Evolutionary conservation across 2,113 vertebrate species (phyloP).

Genomic region (Lampris megalopsis): DNA sequence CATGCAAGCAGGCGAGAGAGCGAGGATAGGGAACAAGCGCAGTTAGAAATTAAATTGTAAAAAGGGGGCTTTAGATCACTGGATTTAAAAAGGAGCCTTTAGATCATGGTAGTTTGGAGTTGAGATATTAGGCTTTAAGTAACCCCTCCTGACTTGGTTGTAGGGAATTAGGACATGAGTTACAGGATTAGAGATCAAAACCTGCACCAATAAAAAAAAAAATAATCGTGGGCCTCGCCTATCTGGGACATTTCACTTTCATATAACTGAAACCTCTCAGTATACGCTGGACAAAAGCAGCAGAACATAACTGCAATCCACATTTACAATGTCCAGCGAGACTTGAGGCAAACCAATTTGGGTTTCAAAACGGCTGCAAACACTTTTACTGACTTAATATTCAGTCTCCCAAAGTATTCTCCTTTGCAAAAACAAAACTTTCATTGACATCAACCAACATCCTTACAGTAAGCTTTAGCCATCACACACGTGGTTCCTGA

Average conservation of each 20-base stretch:
- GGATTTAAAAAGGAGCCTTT: slow-evolving; percentile 4
- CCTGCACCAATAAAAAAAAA: slow-evolving; percentile 57
- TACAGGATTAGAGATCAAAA: slow-evolving; percentile 67
- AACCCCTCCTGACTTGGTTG: slow-evolving; percentile 36
- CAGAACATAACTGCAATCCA: slow-evolving; percentile 37
- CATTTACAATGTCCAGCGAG: slow-evolving; percentile 12
- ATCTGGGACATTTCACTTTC: slow-evolving; percentile 46
- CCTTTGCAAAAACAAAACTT: too few species aligned
- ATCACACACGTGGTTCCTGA: too few species aligned
- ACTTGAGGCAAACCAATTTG: slow-evolving; percentile 11
- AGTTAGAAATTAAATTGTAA: not conserved
- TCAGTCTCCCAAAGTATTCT: too few species aligned
- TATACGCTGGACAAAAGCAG: slow-evolving; percentile 41
- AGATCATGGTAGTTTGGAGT: slow-evolving; percentile 14
- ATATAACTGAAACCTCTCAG: slow-evolving; percentile 45
- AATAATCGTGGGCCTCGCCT: slow-evolving; percentile 42
- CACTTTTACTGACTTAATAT: too few species aligned
- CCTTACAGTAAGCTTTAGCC: too few species aligned
- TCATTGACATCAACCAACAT: too few species aligned
- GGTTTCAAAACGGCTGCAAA: too few species aligned
- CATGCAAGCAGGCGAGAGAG: not conserved
- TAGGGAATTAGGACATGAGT: slow-evolving; percentile 62
- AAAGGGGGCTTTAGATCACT: not conserved
- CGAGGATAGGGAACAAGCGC: not conserved
- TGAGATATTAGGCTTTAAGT: slow-evolving; percentile 35